phyloP scores from a whole-genome alignment of 2,888 invertebrate species.

The Ectobius pallidus region DNA sequence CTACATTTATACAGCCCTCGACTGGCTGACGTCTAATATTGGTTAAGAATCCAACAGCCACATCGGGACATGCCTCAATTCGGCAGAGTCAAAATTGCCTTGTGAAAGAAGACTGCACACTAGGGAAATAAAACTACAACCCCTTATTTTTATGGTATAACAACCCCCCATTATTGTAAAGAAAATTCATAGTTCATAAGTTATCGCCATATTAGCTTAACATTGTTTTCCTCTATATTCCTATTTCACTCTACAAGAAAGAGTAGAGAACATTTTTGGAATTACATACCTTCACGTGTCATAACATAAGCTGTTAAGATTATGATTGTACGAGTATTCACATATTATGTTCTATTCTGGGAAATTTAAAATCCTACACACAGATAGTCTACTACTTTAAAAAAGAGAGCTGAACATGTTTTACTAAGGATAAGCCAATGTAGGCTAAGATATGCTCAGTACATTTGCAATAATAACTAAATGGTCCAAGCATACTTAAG shows the following conservation, averaged over 20 bases:
- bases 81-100: slow-evolving; percentile 43
- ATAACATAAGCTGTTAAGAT: no score
- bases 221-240: neutral
- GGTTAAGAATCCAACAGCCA: slow-evolving; percentile 42
- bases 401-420: no score
- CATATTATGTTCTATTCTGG: no score
- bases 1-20: slow-evolving; percentile 12
- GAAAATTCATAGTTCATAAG: neutral
- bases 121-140: slow-evolving; percentile 41
- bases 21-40: slow-evolving; percentile 28
- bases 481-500: no score
- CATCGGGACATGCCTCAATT: slow-evolving; percentile 44
- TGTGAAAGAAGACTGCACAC: slow-evolving; percentile 43
- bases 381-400: no score
- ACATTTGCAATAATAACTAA: no score
- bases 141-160: neutral
- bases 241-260: neutral
- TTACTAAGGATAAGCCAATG: no score
- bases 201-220: neutral
- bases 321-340: no score
- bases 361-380: no score
- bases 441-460: no score
- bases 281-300: no score
- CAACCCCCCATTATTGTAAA: neutral
- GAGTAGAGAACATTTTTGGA: no score